Percentiles rank a stretch among this genome's conserved stretches.
phyloP scores from a whole-genome alignment of 2,888 invertebrate species.

The Ophion costatus region DNA sequence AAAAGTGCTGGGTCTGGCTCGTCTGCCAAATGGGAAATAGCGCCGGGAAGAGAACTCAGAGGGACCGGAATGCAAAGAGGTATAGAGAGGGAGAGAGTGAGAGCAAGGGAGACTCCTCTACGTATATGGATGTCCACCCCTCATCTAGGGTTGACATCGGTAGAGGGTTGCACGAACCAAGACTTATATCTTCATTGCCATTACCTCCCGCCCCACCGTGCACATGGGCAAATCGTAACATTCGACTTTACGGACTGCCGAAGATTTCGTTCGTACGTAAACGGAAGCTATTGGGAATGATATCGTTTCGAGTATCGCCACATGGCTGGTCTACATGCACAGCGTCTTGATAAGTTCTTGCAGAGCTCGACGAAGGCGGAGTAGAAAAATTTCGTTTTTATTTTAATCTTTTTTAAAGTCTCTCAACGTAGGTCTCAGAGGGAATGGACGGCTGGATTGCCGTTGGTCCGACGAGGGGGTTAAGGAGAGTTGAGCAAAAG shows the following conservation, averaged over 20 bases:
- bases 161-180: conserved; percentile 39
- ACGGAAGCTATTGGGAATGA: conserved; percentile 8
- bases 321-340: conserved; percentile 22
- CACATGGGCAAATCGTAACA: conserved; percentile 42
- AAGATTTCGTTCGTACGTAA: conserved; percentile 37
- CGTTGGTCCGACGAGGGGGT: conserved; percentile 32
- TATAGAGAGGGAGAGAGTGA: conserved; percentile 27
- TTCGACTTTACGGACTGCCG: conserved; percentile 50
- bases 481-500: conserved; percentile 34
- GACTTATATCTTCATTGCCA: conserved; percentile 46
- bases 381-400: not conserved
- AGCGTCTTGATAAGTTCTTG: conserved; percentile 21
- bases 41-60: conserved; percentile 73
- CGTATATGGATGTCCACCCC: conserved; percentile 37
- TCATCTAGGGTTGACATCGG: conserved; percentile 50
- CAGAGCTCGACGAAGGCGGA: conserved; percentile 14
- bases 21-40: conserved; percentile 81
- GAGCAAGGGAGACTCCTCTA: conserved; percentile 2
- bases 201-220: not conserved
- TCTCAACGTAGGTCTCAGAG: conserved; percentile 19
- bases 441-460: conserved; percentile 38
- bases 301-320: conserved; percentile 29
- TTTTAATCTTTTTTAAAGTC: conserved; percentile 33
- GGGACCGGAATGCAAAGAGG: conserved; percentile 29
- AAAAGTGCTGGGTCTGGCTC: conserved; percentile 81